phyloP scores from a whole-genome alignment of 92 coral and sea anemone species.

The Meandrina meandrites region DNA sequence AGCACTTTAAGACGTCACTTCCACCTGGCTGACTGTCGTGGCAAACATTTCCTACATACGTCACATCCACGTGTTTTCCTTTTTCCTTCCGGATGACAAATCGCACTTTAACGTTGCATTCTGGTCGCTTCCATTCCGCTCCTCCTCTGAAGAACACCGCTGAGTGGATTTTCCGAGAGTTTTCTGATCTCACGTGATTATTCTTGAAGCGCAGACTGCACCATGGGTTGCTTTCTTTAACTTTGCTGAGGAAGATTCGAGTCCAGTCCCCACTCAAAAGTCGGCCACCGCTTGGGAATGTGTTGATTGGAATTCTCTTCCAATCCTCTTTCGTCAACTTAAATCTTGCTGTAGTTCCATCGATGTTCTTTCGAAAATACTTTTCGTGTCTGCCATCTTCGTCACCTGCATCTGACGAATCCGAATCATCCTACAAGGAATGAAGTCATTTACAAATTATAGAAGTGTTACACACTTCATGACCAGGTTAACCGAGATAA shows the following conservation, averaged over 20 bases:
- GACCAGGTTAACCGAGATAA: too few relatives aligned
- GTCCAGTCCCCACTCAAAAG: constrained; percentile 52
- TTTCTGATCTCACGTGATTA: constrained; percentile 52
- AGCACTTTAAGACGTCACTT: constrained; percentile 22
- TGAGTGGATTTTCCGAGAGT: constrained; percentile 49
- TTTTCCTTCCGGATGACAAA: constrained; percentile 47
- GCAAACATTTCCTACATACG: constrained; percentile 41
- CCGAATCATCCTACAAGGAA: constrained; percentile 31
- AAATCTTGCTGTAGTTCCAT: constrained; percentile 38
- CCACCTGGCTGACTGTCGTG: constrained; percentile 42
- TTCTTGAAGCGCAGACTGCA: constrained; percentile 57
- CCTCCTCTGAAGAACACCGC: constrained; percentile 58
- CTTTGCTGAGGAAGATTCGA: constrained; percentile 38
- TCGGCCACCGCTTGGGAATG: constrained; percentile 52
- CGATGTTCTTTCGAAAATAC: constrained; percentile 35
- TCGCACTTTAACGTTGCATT: constrained; percentile 48
- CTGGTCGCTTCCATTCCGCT: constrained; percentile 54
- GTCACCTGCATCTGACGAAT: constrained; percentile 37
- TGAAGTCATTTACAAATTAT: background rate
- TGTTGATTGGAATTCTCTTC: constrained; percentile 50
- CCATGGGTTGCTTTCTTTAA: constrained; percentile 60
- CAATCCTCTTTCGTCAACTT: constrained; percentile 37
- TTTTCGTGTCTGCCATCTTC: constrained; percentile 25
- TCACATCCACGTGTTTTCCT: constrained; percentile 48
- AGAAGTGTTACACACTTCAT: too few relatives aligned